A percentile compares a stretch with the other conserved stretches of the same genome.
Evolutionary conservation across 2,888 invertebrate species (phyloP).

Genomic region (Polydesmus complanatus): DNA sequence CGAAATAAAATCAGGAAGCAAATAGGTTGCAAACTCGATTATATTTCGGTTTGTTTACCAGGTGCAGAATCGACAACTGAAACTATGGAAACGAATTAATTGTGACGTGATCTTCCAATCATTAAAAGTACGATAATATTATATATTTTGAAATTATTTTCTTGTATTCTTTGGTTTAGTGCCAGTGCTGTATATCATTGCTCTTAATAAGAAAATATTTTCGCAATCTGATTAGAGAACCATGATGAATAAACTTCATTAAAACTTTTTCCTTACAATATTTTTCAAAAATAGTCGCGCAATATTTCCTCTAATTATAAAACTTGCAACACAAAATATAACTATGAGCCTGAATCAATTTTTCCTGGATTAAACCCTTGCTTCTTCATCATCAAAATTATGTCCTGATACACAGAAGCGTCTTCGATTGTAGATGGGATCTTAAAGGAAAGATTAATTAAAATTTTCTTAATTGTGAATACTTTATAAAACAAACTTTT

Average conservation of each 20-base stretch:
- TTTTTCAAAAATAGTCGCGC: too few species aligned
- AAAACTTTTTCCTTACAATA: too few species aligned
- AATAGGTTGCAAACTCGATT: background rate
- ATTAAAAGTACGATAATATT: too few species aligned
- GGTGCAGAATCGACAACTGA: background rate
- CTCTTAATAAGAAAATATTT: too few species aligned
- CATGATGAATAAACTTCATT: too few species aligned
- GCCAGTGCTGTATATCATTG: too few species aligned
- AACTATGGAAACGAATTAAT: background rate
- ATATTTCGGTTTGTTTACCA: background rate
- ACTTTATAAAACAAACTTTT: slow-evolving; percentile 42
- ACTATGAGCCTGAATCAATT: slow-evolving; percentile 13
- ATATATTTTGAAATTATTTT: too few species aligned
- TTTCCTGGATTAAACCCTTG: slow-evolving; percentile 18
- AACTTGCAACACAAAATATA: too few species aligned
- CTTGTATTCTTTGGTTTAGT: too few species aligned
- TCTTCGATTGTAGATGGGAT: slow-evolving; percentile 78
- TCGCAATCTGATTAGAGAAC: too few species aligned
- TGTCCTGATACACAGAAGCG: slow-evolving; percentile 61
- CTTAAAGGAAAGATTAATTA: slow-evolving; percentile 32
- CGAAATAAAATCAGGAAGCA: background rate
- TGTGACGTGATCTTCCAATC: too few species aligned
- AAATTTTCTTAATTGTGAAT: background rate
- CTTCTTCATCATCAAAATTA: slow-evolving; percentile 56
- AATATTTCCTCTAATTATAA: too few species aligned